Base-by-base conservation (phyloP, 2,888 invertebrate species). In the Yponomeuta evonymella region DNA sequence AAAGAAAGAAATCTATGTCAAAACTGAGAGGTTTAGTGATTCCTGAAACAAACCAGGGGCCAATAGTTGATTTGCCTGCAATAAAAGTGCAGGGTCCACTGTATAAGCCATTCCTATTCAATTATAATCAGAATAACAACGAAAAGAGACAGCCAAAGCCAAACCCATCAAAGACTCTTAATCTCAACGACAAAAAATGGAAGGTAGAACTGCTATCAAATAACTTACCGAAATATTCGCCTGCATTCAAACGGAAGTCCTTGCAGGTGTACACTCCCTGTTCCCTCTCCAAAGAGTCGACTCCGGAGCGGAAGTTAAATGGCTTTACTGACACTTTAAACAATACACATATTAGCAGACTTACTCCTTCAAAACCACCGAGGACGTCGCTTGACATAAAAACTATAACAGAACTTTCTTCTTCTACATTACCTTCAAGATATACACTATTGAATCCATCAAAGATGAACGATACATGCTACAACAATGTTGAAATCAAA, bases 11-110 rank as follows among this genome's bases (percentile, higher is more conserved):
- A 80, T 96, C 96, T 30, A 94, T 97, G 87, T 96, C 97, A 2
- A 97, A 97, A 85, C 87, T 98, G 72, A 94, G 97, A 79, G 97
- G 97, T n/a, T 89, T 98, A 77, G 96, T 97, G 51, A 98, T 98
- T 81, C 97, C 97, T 5, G 97, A 97, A 87, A 92, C 93, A 71
- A 94, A 94, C 80, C 94, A 94, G 81, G 84, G 85, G 30, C 94
- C 95, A 62, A 94, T 95, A 70, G 91, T 95, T 69, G 96, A 96
- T 86, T 89, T 97, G 79, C 97, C 97, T 1, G 96, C 96, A 92
- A 97, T 97, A 71, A 96, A 95, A 86, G 96, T 96, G 78, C 94
- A 94, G 75, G 95, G 95, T 79, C 93, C 94, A 51, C 80, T 88
- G 72, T 78, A 86, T 11, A 90, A 93, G 74, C 84, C 93, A 74